Base-by-base conservation (phyloP, 2,797 vertebrate species). In the Caiman crocodilus region DNA sequence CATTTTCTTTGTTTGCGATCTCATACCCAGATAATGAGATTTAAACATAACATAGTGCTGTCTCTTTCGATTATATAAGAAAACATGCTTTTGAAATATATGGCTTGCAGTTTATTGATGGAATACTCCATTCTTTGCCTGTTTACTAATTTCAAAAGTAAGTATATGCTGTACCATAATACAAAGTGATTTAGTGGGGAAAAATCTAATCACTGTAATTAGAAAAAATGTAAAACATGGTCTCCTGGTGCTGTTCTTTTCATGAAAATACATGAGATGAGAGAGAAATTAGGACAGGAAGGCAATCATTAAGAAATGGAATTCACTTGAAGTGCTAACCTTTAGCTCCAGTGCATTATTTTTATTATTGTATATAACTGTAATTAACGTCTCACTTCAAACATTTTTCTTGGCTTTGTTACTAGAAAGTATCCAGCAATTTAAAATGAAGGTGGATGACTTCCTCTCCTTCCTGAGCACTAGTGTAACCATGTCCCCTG, bases 1-100 rank as follows among this genome's bases (percentile, higher is more conserved):
- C 64, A 32, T 67, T 67, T 67, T 67, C 71, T 82, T 78, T 82
- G 1, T 79, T 81, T 84, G 4, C 16, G 76, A 3, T 14, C 5
- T 76, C 26, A 55, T 32, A 15, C 1, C 32, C n/a, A 5, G 9
- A 20, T 80, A 11, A 21, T 32, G 69, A 78, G 74, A 80, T 26
- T 0, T 3, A 79, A 18, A 76, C 21, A 17, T 4, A 73, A 30
- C 2, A 67, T 14, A 11, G 58, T 4, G 1, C 2, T 61, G 2
- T 73, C 26, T 79, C 65, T 84, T 21, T 14, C 9, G 9, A 50
- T 50, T 15, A 30, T 35, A 28, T 4, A 14, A 1, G 6, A 3
- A 64, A 8, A 1, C 25, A 20, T 82, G 9, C 61, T 7, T 76
- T 92, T 85, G 58, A 86, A 12, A 82, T 76, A 7, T 16, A 2